Percentiles rank a stretch among this genome's conserved stretches.
Evolutionary conservation across 2,888 invertebrate species (phyloP).

Genomic region (Stegophylla sp.): DNA sequence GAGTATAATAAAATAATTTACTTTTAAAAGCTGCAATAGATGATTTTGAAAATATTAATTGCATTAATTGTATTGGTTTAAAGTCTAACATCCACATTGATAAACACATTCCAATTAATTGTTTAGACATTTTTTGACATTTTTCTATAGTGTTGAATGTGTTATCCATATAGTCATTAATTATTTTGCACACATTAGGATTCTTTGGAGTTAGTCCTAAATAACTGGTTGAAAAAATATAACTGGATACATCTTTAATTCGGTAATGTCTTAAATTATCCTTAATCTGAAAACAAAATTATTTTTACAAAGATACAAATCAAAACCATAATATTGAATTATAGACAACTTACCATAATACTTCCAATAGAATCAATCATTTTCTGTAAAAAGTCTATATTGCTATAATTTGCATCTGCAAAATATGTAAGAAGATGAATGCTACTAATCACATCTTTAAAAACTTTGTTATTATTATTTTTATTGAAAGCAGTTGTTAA

Average conservation of each 20-base stretch:
- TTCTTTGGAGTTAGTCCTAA: conserved; percentile 41
- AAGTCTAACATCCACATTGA: conserved; percentile 51
- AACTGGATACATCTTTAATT: conserved; percentile 41
- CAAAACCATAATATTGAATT: not conserved
- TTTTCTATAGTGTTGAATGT: conserved; percentile 36
- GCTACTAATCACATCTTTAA: conserved; percentile 32
- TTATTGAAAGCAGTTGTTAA: not conserved
- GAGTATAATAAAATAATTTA: not conserved
- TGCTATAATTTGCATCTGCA: conserved; percentile 48
- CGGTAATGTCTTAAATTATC: conserved; percentile 36
- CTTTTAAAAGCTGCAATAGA: conserved; percentile 40
- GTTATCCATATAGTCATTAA: conserved; percentile 7
- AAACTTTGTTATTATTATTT: conserved; percentile 19
- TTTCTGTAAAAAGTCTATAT: conserved; percentile 30
- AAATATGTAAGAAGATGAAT: conserved; percentile 52
- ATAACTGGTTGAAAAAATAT: conserved; percentile 41
- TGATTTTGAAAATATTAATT: conserved; percentile 34
- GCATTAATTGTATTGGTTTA: conserved; percentile 29
- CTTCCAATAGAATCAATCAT: conserved; percentile 42
- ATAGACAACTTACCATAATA: conserved; percentile 25
- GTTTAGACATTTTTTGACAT: conserved; percentile 30
- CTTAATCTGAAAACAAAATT: conserved; percentile 37
- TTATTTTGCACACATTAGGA: conserved; percentile 35
- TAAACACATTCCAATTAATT: conserved; percentile 45
- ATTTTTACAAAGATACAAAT: not conserved